A percentile compares a stretch with the other conserved stretches of the same genome.
Evolutionary conservation across 2,888 invertebrate genomes (phyloP).

Genomic region (Pinctada fucata): DNA sequence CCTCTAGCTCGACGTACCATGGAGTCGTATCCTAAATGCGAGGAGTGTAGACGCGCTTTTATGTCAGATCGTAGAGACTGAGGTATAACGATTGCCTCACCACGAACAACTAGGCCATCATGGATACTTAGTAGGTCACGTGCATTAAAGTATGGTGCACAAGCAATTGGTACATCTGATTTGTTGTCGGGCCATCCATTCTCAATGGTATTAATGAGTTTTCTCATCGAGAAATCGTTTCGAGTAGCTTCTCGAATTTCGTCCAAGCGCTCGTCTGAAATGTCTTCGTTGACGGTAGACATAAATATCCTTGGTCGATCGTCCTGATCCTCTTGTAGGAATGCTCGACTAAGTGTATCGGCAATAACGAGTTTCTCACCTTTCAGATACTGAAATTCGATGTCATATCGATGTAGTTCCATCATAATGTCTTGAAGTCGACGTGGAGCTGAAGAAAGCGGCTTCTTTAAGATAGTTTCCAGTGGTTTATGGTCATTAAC

Average conservation of each 20-base stretch:
- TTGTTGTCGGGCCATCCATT: not conserved
- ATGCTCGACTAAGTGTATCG: conserved; percentile 41
- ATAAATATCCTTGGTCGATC: not conserved
- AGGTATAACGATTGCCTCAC: conserved; percentile 1
- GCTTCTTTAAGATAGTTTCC: conserved; percentile 34
- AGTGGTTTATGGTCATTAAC: conserved; percentile 32
- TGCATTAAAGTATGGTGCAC: not conserved
- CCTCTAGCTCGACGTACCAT: conserved; percentile 10
- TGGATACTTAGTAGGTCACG: no score
- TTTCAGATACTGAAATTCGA: no score
- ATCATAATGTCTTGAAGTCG: no score
- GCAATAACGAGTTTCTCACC: conserved; percentile 32
- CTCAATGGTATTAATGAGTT: not conserved
- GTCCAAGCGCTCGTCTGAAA: conserved; percentile 2
- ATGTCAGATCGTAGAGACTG: conserved; percentile 5
- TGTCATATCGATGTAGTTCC: conserved; percentile 39
- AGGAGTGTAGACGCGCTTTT: conserved; percentile 7
- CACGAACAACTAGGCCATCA: conserved; percentile 1
- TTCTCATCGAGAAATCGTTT: not conserved
- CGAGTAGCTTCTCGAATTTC: conserved; percentile 2
- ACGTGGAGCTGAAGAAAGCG: no score
- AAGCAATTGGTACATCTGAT: not conserved
- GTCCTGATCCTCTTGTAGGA: not conserved
- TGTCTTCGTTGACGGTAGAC: not conserved
- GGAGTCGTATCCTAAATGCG: conserved; percentile 20